phyloP scores from a whole-genome alignment of 2,888 invertebrate genomes.

The Andrena hattorfiana region DNA sequence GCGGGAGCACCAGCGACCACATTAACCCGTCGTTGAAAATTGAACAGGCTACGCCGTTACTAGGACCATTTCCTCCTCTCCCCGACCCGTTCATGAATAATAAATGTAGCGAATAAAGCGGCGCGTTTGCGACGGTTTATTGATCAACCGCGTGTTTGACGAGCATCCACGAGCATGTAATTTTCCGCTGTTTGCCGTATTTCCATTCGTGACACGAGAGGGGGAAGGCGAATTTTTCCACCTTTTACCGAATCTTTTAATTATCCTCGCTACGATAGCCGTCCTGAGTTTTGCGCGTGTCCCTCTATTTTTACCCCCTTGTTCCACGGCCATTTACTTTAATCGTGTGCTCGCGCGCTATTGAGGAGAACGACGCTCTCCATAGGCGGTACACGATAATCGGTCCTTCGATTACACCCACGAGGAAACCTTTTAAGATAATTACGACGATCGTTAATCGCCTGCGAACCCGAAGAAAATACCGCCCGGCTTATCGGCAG shows the following conservation, averaged over 20 bases:
- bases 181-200: background rate
- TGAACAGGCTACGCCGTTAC: background rate
- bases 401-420: slow-evolving; percentile 59
- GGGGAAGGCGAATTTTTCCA: background rate
- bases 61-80: no score
- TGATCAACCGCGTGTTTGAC: slow-evolving; percentile 13
- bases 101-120: slow-evolving; percentile 9
- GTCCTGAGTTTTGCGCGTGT: slow-evolving; percentile 17
- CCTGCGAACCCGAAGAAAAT: slow-evolving; percentile 51
- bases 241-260: slow-evolving; percentile 13
- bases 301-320: slow-evolving; percentile 3
- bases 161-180: slow-evolving; percentile 7
- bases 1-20: background rate
- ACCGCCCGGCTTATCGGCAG: slow-evolving; percentile 34
- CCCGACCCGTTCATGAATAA: slow-evolving; percentile 7
- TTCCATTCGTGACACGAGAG: background rate
- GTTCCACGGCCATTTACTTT: slow-evolving; percentile 29
- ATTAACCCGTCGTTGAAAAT: background rate
- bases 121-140: slow-evolving; percentile 9
- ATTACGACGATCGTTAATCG: slow-evolving; percentile 65
- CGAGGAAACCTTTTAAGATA: slow-evolving; percentile 62
- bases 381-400: slow-evolving; percentile 58
- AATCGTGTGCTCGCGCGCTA: slow-evolving; percentile 31
- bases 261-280: slow-evolving; percentile 15
- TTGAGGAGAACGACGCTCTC: slow-evolving; percentile 49